These are phyloP conservation scores for Suncus etruscus DNA, from an alignment of 2,113 vertebrate species.

Conservation along the genomic window DNA sequence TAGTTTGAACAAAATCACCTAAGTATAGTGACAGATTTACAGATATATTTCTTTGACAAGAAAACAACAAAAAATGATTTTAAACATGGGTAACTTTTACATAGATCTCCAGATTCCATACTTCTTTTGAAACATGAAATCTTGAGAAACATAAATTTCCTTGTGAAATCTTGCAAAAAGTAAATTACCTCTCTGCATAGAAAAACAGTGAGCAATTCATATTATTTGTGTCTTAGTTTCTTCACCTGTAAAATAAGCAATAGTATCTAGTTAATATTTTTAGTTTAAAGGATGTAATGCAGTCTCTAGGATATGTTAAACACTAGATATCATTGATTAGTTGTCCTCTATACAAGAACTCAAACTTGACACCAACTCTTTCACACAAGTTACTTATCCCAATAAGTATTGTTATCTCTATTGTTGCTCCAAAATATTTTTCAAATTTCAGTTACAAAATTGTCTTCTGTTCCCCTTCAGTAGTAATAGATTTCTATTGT, in stretches of 20 bases:
- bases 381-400: background rate
- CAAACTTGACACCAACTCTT: background rate
- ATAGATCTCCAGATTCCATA: background rate
- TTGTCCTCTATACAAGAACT: background rate
- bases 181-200: constrained; percentile 1
- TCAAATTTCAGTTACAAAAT: background rate
- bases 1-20: background rate
- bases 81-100: constrained; percentile 17
- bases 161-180: constrained; percentile 15
- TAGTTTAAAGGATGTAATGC: background rate
- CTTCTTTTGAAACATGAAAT: constrained; percentile 6
- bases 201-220: background rate
- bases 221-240: background rate
- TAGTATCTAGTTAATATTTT: background rate
- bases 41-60: constrained; percentile 1
- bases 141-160: no score
- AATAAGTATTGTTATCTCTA: background rate
- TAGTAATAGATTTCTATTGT: background rate
- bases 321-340: constrained; percentile 10
- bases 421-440: background rate
- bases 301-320: background rate
- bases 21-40: background rate
- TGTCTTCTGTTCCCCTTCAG: background rate
- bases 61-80: constrained; percentile 33
- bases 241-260: constrained; percentile 8